These are phyloP conservation scores for Acleris sparsana DNA, from an alignment of 2,888 invertebrate genomes.

Conservation along the genomic window DNA sequence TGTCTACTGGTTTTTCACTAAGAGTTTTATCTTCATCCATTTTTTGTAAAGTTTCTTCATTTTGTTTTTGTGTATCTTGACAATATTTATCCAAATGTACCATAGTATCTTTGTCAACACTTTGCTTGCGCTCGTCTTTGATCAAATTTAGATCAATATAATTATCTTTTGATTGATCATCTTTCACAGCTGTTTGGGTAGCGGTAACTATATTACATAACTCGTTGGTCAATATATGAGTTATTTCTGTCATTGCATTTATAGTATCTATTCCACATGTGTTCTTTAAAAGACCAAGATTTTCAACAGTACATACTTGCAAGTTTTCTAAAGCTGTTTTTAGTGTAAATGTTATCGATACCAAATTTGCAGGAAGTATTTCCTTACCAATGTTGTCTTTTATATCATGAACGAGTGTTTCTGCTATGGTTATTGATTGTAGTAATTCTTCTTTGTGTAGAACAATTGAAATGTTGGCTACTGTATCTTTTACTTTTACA, in stretches of 20 bases:
- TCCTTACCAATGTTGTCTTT: conserved; percentile 1
- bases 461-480: background rate
- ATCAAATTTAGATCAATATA: background rate
- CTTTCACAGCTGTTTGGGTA: background rate
- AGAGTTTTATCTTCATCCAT: background rate
- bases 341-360: conserved; percentile 3
- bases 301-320: conserved; percentile 6
- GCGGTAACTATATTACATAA: background rate
- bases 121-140: too few species aligned
- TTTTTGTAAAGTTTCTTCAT: too few species aligned
- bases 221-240: background rate
- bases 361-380: background rate
- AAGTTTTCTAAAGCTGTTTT: conserved; percentile 12
- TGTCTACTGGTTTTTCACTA: background rate
- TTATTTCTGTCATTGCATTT: background rate
- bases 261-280: background rate
- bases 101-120: too few species aligned
- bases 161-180: background rate
- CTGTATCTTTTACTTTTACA: conserved; percentile 2
- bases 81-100: too few species aligned
- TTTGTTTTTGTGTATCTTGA: too few species aligned
- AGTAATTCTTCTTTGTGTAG: conserved; percentile 11
- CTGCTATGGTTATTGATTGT: conserved; percentile 15
- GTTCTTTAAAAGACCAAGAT: background rate
- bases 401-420: conserved; percentile 1